These are phyloP conservation scores for Idaea dimidiata DNA, from an alignment of 2,888 invertebrate genomes.

Conservation along the genomic window DNA sequence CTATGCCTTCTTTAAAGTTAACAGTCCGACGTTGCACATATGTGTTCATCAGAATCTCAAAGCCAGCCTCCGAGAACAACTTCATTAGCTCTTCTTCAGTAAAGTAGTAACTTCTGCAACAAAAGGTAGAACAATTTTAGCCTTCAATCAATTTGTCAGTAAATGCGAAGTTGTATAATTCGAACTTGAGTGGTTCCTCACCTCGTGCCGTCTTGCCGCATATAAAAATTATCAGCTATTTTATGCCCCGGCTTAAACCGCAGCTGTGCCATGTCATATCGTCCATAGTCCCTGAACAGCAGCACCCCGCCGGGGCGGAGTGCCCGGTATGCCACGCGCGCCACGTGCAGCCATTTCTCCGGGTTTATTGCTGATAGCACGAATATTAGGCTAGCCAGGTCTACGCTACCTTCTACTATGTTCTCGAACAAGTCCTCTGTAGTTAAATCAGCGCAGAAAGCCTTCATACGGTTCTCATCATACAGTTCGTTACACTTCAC, in stretches of 20 bases:
- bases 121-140: constrained; percentile 3
- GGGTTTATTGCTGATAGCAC: constrained; percentile 97
- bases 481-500: constrained; percentile 87
- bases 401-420: constrained; percentile 77
- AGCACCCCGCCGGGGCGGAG: constrained; percentile 89
- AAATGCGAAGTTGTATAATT: background rate
- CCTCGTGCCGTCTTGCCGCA: constrained; percentile 98
- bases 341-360: constrained; percentile 84
- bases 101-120: constrained; percentile 89
- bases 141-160: background rate
- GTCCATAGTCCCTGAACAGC: constrained; percentile 95
- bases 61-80: constrained; percentile 86
- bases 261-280: constrained; percentile 97
- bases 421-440: constrained; percentile 83
- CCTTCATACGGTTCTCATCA: constrained; percentile 83
- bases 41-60: constrained; percentile 83
- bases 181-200: constrained; percentile 36
- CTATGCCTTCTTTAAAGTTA: constrained; percentile 94
- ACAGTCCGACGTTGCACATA: constrained; percentile 94
- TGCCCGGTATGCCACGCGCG: constrained; percentile 83
- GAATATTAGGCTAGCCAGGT: constrained; percentile 95
- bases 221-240: constrained; percentile 95
- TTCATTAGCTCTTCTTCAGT: constrained; percentile 84
- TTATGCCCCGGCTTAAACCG: constrained; percentile 96
- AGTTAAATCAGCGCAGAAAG: constrained; percentile 93